Evolutionary conservation across 2,113 vertebrate species (phyloP).

Genomic region (Vulpes ferrilata): DNA sequence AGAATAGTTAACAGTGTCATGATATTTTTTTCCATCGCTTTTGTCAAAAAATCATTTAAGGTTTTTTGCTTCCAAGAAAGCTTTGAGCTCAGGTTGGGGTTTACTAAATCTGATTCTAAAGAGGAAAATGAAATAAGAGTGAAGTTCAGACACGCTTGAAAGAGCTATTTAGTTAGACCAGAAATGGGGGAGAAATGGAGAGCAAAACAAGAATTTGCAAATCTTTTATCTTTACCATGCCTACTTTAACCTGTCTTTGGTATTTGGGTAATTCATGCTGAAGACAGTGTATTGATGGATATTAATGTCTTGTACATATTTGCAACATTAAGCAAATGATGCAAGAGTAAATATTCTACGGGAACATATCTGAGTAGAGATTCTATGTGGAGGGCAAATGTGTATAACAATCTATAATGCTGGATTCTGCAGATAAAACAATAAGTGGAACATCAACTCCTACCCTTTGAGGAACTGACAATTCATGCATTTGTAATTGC

Average conservation of each 20-base stretch:
- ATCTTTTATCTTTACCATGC: background rate
- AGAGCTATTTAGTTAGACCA: background rate
- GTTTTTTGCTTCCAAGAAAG: background rate
- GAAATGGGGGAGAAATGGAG: background rate
- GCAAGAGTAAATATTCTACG: background rate
- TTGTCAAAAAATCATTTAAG: background rate
- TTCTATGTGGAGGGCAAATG: background rate
- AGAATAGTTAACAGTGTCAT: background rate
- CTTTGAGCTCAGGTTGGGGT: background rate
- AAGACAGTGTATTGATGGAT: background rate
- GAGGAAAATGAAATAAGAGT: background rate
- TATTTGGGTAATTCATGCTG: background rate
- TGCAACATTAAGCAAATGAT: background rate
- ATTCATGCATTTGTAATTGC: background rate
- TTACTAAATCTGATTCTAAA: constrained; percentile 1
- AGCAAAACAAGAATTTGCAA: background rate
- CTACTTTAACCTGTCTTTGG: background rate
- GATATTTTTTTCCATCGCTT: background rate
- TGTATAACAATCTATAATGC: background rate
- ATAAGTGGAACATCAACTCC: background rate
- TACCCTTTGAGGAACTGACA: background rate
- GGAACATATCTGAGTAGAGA: background rate
- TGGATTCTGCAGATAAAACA: background rate
- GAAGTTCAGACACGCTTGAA: background rate
- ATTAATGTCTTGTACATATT: background rate